phyloP scores from a whole-genome alignment of 2,113 vertebrate genomes.

The Orthonyx spaldingii region DNA sequence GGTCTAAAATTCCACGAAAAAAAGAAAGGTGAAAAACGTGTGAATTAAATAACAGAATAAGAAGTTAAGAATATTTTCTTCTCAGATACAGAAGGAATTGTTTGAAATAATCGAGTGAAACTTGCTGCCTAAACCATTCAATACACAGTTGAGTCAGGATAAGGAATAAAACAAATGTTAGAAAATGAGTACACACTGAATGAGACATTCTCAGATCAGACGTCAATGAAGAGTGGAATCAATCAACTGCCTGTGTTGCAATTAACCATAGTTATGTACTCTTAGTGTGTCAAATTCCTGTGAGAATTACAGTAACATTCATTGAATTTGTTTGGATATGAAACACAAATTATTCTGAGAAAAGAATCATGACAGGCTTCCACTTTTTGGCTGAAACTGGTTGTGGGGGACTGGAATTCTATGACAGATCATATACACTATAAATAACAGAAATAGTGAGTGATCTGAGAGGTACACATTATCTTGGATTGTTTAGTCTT shows the following conservation, averaged over 20 bases:
- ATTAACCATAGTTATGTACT: neutral
- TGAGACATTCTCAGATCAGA: neutral
- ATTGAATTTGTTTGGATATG: neutral
- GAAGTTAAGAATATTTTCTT: neutral
- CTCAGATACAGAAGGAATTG: neutral
- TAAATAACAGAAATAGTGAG: neutral
- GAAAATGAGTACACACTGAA: neutral
- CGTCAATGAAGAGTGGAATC: neutral
- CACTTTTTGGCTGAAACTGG: neutral
- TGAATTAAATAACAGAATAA: neutral
- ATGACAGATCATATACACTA: neutral
- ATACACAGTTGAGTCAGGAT: neutral
- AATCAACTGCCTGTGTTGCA: neutral
- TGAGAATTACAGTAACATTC: neutral
- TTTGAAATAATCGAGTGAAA: neutral
- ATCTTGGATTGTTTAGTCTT: neutral
- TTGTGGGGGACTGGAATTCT: neutral
- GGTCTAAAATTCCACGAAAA: neutral
- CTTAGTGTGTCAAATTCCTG: neutral
- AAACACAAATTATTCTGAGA: neutral
- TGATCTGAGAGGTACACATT: neutral
- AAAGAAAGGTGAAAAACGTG: neutral
- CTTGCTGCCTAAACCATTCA: neutral
- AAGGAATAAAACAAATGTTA: neutral
- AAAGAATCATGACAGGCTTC: neutral